Evolutionary conservation across 30 jellyfish, hydroid and myxozoan genomes (phyloP).

Genomic region (Sanderia malayensis): DNA sequence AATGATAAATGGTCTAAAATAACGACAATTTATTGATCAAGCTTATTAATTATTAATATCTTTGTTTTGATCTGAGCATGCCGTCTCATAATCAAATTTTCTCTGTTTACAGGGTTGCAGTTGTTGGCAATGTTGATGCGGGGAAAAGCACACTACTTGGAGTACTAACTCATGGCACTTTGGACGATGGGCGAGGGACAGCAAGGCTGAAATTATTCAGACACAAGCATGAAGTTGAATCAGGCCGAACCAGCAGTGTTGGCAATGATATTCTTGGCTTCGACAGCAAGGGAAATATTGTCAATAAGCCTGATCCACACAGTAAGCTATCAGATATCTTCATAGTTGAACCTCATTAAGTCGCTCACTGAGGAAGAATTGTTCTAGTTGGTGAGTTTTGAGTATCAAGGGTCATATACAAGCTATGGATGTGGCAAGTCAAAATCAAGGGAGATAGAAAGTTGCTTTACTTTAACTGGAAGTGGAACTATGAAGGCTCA

Average conservation of each 20-base stretch:
- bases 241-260: conserved; percentile 99
- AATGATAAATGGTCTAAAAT: too few relatives aligned
- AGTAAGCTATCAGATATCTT: too few relatives aligned
- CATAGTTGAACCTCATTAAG: too few relatives aligned
- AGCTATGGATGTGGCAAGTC: too few relatives aligned
- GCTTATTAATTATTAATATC: too few relatives aligned
- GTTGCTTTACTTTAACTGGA: too few relatives aligned
- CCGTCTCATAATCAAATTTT: not conserved
- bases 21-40: too few relatives aligned
- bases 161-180: conserved; percentile 80
- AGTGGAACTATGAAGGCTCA: too few relatives aligned
- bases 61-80: not conserved
- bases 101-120: conserved; percentile 81
- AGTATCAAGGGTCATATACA: too few relatives aligned
- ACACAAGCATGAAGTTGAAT: conserved; percentile 90
- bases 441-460: too few relatives aligned
- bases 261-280: conserved; percentile 92
- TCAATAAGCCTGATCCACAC: conserved; percentile 91
- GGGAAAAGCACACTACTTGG: conserved; percentile 96
- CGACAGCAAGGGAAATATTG: conserved; percentile 87
- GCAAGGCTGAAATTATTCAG: conserved; percentile 87
- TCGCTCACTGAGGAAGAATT: too few relatives aligned
- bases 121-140: conserved; percentile 98
- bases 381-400: too few relatives aligned
- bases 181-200: conserved; percentile 98